Base-by-base conservation (phyloP, 2,113 vertebrate species). In the Naja naja region DNA sequence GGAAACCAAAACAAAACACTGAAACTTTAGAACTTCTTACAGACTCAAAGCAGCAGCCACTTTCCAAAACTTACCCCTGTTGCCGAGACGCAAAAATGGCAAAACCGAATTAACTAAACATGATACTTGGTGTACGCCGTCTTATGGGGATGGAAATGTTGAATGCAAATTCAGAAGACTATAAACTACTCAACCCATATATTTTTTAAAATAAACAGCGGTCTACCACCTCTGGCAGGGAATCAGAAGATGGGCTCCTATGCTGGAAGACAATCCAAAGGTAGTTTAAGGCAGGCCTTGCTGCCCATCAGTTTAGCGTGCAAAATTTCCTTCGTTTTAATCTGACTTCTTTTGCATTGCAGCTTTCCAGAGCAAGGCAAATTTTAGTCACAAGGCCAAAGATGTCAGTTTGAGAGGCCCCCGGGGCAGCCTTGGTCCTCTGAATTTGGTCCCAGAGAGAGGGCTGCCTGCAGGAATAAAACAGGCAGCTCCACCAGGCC, bases 61-160 rank as follows among this genome's bases (percentile, higher is more conserved):
- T 12, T 52, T 87, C 96, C 95, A 94, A 94, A 85, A 89, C 94
- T 94, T 56, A 43, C 27, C 60, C 47, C 34, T 0, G 2, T 8
- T 14, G 52, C 53, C 9, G 27, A 49, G 0, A 0, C 30, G 54
- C 69, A 43, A 60, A 0, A 47, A 55, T 5, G 30, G 64, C n/a
- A 20, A 81, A 81, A 81, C n/a, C 69, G 1, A 81, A 81, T 81
- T 81, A 81, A 81, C 69, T 39, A 39, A 81, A 20, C 14, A 1
- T 74, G 64, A 56, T 8, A 14, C 52, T 45, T 34, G 0, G 30
- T 22, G 52, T 34, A 4, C 9, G 88, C 45, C 0, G n/a, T 0
- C 11, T 0, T 0, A 3, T 0, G 0, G 0, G n/a, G 54, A 39
- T 8, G 34, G 69, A 39, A 81, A 39, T 6, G 94, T 49, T 55